Evolutionary conservation across 2,113 vertebrate species (phyloP).

Genomic region (Oceanites oceanicus): DNA sequence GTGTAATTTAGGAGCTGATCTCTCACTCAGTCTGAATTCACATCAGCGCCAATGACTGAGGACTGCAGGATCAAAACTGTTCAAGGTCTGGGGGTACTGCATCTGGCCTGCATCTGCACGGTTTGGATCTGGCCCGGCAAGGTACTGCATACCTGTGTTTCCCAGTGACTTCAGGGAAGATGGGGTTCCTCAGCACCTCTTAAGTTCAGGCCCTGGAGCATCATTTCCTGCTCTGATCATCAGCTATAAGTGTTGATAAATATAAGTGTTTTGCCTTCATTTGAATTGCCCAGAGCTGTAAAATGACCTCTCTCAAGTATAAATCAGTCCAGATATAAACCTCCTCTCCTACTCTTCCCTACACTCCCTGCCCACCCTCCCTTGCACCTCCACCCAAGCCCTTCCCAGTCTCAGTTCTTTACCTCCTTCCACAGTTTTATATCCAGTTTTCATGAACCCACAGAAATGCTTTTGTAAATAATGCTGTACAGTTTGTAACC

Average conservation of each 20-base stretch:
- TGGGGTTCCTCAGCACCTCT: slow-evolving; percentile 42
- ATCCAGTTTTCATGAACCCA: slow-evolving; percentile 74
- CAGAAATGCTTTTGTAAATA: slow-evolving; percentile 79
- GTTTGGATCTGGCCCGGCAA: not conserved
- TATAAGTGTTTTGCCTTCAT: slow-evolving; percentile 60
- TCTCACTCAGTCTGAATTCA: slow-evolving; percentile 11
- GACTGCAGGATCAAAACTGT: slow-evolving; percentile 8
- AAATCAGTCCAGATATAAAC: slow-evolving; percentile 35
- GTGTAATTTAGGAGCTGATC: slow-evolving; percentile 35
- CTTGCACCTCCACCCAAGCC: not conserved
- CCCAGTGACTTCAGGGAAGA: slow-evolving; percentile 44
- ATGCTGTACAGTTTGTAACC: slow-evolving; percentile 93
- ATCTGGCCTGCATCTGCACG: not conserved
- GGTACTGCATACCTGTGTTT: not conserved
- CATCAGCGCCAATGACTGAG: slow-evolving; percentile 9
- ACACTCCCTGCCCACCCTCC: not conserved
- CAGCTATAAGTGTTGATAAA: slow-evolving; percentile 65
- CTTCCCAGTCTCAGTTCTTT: slow-evolving; percentile 23
- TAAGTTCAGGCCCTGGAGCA: slow-evolving; percentile 34
- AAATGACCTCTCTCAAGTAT: slow-evolving; percentile 40
- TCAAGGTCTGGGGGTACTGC: not conserved
- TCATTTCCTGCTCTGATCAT: slow-evolving; percentile 55
- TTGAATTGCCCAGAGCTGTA: slow-evolving; percentile 54
- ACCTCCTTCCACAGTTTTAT: slow-evolving; percentile 56
- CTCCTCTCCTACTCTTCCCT: slow-evolving; percentile 33